Conservation (phyloP, 2,888 invertebrate species). For the Himalopsyche anomala region DNA sequence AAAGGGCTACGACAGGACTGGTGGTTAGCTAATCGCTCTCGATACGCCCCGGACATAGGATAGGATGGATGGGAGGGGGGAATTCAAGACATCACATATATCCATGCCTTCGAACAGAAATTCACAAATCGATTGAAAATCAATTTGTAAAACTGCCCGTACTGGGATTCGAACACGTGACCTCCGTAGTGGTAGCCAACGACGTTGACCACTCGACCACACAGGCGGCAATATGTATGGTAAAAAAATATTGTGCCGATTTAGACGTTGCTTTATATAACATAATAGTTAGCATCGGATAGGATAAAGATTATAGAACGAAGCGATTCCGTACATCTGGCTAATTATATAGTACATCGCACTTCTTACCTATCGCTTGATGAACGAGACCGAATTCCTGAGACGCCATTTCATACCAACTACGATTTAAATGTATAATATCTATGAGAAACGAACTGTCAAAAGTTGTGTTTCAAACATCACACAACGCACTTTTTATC, state of each 20-base stretch:
- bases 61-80: no score
- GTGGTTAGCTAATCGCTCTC: no score
- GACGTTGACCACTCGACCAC: no score
- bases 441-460: background rate
- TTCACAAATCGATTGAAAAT: no score
- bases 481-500: background rate
- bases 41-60: no score
- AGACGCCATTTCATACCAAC: constrained; percentile 1
- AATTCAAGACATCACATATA: no score
- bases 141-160: no score
- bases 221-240: background rate
- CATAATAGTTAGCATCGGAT: background rate
- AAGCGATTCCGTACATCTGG: constrained; percentile 4
- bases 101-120: no score
- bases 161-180: no score
- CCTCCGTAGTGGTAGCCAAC: no score
- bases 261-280: background rate
- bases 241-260: background rate
- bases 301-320: background rate
- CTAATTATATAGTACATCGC: background rate
- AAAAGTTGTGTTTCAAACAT: background rate
- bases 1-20: no score
- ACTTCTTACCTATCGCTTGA: background rate
- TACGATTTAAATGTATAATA: background rate
- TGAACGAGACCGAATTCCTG: constrained; percentile 13